Evolutionary conservation across 1,140 invertebrate genomes (phyloP), one percentile per base, ranked within the genome.

Genomic region (Cydia strobilella): DNA sequence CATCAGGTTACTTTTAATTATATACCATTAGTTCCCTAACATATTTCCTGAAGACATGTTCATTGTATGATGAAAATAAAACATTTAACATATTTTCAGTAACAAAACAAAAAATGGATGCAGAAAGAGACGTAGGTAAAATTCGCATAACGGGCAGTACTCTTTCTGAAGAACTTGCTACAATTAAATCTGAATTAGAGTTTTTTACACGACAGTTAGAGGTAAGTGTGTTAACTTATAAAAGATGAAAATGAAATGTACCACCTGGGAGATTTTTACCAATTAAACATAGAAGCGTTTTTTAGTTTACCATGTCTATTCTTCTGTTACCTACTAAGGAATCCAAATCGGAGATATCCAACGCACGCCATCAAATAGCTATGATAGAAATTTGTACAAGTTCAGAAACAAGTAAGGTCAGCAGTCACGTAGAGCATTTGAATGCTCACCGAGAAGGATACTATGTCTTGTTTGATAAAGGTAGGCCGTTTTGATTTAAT

Each of bases 351-450:
- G 35, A 85, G 80, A 84, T 90, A 31, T 80, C 79, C 7, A 77
- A 86, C 77, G 69, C 77, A 15, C 80, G 80, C 15, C 74, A 82
- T 54, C 86, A 90, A 78, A 82, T 86, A 66, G 80, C 81, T 69
- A 84, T 87, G 76, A 85, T 85, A n/a, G 80, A 85, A 20, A 86
- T 90, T 51, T 90, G 86, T 54, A 82, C 69, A 51, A 75, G 74
- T 4, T 88, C 89, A 5, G 89, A 91, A 75, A 81, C 82, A 71
- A 73, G 74, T 25, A 91, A 90, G 80, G 82, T 84, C 9, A 63
- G 82, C 74, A 69, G 74, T 27, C 81, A 86, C 69, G 73, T 81
- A 54, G 23, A 73, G 7, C 75, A 76, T 72, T 54, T 91, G 0
- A 76, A 78, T n/a, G 63, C 74, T 9, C 84, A 86, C 62, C 80